Evolutionary conservation across 2,797 vertebrate genomes (phyloP).

Genomic region (Notolepis coatsorum): DNA sequence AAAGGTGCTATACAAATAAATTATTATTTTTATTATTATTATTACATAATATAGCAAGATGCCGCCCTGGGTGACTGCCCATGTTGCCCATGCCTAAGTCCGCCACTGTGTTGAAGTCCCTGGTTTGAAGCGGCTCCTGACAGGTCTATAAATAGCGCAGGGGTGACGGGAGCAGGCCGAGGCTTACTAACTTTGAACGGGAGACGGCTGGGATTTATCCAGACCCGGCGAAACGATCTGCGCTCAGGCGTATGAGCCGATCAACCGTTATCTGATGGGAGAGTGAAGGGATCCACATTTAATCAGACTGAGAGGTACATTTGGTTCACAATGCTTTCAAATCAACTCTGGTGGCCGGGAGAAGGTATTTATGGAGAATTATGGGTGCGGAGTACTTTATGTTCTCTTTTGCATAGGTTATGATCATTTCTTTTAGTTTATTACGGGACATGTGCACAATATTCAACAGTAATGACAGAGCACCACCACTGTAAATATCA

Average conservation of each 20-base stretch:
- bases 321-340: conserved; percentile 27
- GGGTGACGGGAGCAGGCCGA: neutral
- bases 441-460: too few relatives aligned
- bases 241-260: conserved; percentile 44
- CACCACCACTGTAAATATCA: too few relatives aligned
- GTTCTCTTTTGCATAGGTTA: too few relatives aligned
- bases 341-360: conserved; percentile 10
- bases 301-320: conserved; percentile 40
- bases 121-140: too few relatives aligned
- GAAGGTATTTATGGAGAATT: neutral
- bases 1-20: too few relatives aligned
- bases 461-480: too few relatives aligned
- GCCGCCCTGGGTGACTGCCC: too few relatives aligned
- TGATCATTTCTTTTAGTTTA: neutral
- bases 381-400: too few relatives aligned
- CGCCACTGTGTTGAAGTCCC: too few relatives aligned
- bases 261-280: conserved; percentile 42
- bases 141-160: conserved; percentile 2
- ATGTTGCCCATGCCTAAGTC: too few relatives aligned
- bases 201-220: conserved; percentile 8
- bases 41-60: too few relatives aligned
- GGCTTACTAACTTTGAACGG: conserved; percentile 22
- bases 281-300: conserved; percentile 32
- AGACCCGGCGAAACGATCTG: conserved; percentile 16
- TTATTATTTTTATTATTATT: too few relatives aligned